These are phyloP conservation scores for Percopsis omiscomaycus DNA, from an alignment of 2,797 vertebrate species.

Conservation along the genomic window DNA sequence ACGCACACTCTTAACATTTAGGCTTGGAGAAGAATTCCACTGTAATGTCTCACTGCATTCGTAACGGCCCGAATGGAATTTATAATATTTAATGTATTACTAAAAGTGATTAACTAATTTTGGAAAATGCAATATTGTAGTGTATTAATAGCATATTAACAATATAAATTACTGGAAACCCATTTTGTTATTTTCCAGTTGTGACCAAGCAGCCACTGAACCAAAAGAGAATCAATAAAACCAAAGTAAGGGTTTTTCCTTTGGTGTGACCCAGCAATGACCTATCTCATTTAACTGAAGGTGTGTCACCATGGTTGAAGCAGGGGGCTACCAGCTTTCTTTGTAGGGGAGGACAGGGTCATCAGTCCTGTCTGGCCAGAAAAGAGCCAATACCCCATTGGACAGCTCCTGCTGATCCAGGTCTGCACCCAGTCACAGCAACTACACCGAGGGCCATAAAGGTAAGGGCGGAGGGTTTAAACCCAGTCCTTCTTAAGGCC, in stretches of 20 bases:
- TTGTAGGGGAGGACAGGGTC: slow-evolving; percentile 67
- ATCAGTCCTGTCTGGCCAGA: slow-evolving; percentile 91
- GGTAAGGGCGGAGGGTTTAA: slow-evolving; percentile 68
- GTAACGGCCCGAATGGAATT: too few relatives aligned
- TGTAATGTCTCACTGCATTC: too few relatives aligned
- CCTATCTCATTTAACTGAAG: slow-evolving; percentile 75
- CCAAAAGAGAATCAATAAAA: slow-evolving; percentile 79
- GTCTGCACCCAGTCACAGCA: slow-evolving; percentile 70
- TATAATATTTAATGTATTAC: too few relatives aligned
- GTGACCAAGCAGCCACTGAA: slow-evolving; percentile 61
- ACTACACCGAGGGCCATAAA: slow-evolving; percentile 73
- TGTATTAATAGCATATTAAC: slow-evolving; percentile 17
- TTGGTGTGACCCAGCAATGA: slow-evolving; percentile 77
- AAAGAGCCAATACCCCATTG: slow-evolving; percentile 80
- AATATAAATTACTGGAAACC: slow-evolving; percentile 28
- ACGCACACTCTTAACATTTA: too few relatives aligned
- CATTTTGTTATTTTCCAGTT: slow-evolving; percentile 59
- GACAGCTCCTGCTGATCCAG: slow-evolving; percentile 88
- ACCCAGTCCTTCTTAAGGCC: slow-evolving; percentile 75
- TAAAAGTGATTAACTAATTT: slow-evolving; percentile 19
- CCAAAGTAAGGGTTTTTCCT: slow-evolving; percentile 61
- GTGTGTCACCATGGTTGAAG: slow-evolving; percentile 43
- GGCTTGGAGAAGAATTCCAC: too few relatives aligned
- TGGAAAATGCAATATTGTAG: slow-evolving; percentile 14
- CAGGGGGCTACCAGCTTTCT: slow-evolving; percentile 54